These are phyloP conservation scores for Gnathonemus echidnorhynchus DNA, from an alignment of 2,113 vertebrate genomes.

Conservation along the genomic window DNA sequence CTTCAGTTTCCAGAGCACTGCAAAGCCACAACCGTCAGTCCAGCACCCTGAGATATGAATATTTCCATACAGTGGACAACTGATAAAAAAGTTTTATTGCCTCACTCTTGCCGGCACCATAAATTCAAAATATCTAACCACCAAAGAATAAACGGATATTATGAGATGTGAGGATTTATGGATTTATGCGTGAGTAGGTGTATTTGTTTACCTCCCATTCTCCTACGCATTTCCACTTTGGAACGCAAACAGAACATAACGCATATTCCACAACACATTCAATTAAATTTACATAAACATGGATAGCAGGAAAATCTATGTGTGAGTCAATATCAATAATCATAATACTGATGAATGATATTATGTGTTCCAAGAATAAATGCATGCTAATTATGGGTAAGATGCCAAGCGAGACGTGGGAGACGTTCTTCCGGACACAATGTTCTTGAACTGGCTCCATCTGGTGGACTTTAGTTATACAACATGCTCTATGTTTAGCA, in stretches of 20 bases:
- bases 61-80: neutral
- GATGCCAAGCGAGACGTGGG: neutral
- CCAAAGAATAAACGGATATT: neutral
- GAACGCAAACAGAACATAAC: neutral
- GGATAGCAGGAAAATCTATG: neutral
- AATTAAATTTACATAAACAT: neutral
- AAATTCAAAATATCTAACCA: neutral
- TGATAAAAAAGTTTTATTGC: neutral
- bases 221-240: constrained; percentile 7
- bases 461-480: neutral
- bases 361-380: neutral
- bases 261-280: neutral
- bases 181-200: neutral
- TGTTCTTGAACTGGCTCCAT: neutral
- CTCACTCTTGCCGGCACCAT: neutral
- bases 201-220: neutral
- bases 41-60: neutral
- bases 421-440: neutral
- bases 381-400: neutral
- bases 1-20: neutral
- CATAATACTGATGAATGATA: neutral
- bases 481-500: neutral
- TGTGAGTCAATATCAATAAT: neutral
- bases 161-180: neutral
- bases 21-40: neutral